These are phyloP conservation scores for Dendronephthya gigantea DNA, from an alignment of 64 coral and sea anemone genomes.

Conservation along the genomic window DNA sequence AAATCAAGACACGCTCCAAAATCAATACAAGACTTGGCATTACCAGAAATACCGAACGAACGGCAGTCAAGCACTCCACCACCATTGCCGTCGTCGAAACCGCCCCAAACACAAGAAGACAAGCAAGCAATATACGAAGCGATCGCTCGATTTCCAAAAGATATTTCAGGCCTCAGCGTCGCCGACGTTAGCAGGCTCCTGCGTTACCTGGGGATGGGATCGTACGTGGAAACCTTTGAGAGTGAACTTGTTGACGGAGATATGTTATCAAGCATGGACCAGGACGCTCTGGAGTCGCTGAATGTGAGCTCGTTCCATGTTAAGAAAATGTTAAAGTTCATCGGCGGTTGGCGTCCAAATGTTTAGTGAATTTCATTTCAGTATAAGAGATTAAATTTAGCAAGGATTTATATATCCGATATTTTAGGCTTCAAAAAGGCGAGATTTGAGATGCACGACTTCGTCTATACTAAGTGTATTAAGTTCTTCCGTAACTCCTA, in stretches of 20 bases:
- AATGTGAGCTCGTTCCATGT: not conserved
- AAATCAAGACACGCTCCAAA: too few relatives aligned
- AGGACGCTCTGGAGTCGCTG: not conserved
- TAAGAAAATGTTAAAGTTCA: not conserved
- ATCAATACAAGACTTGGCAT: not conserved
- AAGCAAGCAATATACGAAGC: slow-evolving; percentile 1
- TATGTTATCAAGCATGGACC: not conserved
- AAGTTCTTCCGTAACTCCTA: too few relatives aligned
- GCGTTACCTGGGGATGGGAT: not conserved
- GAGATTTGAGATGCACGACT: too few relatives aligned
- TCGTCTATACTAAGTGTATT: too few relatives aligned
- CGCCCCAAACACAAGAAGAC: not conserved
- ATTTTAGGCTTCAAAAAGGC: too few relatives aligned
- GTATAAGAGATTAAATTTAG: too few relatives aligned
- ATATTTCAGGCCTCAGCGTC: not conserved
- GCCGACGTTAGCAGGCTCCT: not conserved
- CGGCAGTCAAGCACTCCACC: not conserved
- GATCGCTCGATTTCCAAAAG: not conserved
- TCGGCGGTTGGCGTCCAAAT: not conserved
- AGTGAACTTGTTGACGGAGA: not conserved
- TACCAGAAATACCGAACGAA: not conserved
- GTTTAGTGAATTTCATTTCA: not conserved
- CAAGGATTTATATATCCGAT: too few relatives aligned
- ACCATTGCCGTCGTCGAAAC: not conserved
- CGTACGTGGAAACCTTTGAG: not conserved